phyloP scores from a whole-genome alignment of 2,888 invertebrate species.

The Eupeodes luniger region DNA sequence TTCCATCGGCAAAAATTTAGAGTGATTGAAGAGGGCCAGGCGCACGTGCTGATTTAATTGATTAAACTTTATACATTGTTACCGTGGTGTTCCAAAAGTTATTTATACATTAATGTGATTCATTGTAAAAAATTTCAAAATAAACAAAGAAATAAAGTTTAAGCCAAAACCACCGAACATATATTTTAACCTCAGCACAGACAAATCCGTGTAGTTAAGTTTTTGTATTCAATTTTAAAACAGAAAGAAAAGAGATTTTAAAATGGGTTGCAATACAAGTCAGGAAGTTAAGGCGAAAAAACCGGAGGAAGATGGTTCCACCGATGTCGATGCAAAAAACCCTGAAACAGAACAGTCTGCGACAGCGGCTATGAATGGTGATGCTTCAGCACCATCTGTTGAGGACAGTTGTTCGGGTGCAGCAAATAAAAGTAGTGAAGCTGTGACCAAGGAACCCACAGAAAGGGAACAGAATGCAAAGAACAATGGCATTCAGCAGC shows the following conservation, averaged over 20 bases:
- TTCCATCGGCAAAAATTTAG: slow-evolving; percentile 56
- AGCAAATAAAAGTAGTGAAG: slow-evolving; percentile 37
- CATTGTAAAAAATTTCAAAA: slow-evolving; percentile 47
- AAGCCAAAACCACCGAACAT: slow-evolving; percentile 30
- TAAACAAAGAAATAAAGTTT: slow-evolving; percentile 31
- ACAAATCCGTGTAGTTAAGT: slow-evolving; percentile 25
- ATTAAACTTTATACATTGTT: slow-evolving; percentile 79
- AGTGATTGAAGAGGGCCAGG: slow-evolving; percentile 65
- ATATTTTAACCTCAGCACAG: not conserved
- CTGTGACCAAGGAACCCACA: slow-evolving; percentile 37
- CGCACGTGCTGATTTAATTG: slow-evolving; percentile 79
- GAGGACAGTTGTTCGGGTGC: slow-evolving; percentile 49
- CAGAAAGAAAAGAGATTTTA: slow-evolving; percentile 63
- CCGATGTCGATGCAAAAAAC: slow-evolving; percentile 77
- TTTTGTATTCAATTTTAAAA: slow-evolving; percentile 77
- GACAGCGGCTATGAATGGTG: slow-evolving; percentile 77
- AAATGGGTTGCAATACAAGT: slow-evolving; percentile 87
- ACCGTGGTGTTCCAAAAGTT: slow-evolving; percentile 65
- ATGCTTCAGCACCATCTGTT: slow-evolving; percentile 66
- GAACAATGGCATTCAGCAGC: slow-evolving; percentile 48
- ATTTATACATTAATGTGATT: slow-evolving; percentile 69
- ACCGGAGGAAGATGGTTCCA: slow-evolving; percentile 78
- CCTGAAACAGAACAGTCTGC: slow-evolving; percentile 50
- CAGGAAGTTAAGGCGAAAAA: slow-evolving; percentile 85
- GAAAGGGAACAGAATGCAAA: slow-evolving; percentile 55